Evolutionary conservation across 2,113 vertebrate genomes (phyloP), one percentile per base, ranked within the genome.

Genomic region (Lontra canadensis): DNA sequence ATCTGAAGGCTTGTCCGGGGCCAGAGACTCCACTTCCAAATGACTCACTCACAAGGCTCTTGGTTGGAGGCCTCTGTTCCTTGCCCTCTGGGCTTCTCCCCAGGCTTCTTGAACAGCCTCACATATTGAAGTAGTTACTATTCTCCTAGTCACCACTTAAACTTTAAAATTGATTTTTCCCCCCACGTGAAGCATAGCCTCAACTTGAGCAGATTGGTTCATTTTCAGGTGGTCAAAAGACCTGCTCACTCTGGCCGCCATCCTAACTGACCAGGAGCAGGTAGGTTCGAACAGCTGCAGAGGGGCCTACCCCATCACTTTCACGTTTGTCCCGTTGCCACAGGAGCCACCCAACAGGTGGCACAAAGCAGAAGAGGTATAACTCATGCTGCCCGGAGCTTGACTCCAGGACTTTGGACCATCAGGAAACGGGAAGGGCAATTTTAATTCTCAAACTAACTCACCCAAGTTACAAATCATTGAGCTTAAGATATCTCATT

Each of bases 391-490:
- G 49, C 20, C 79, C 36, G 1, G 29, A 67, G 44, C 65, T 71
- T 87, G 74, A 67, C 25, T 14, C 71, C 82, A 39, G 49, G 61
- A 21, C 83, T 55, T 21, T 49, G 79, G 86, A 79, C 44, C 3
- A 1, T 29, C 47, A 55, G 92, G 44, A 61, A 73, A 49, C 21
- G 44, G n/a, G 18, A 83, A 61, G 59, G 57, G 31, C 10, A 15
- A 20, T 82, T 90, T 90, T 85, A 39, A 39, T 78, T 87, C 57
- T 91, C 94, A 94, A 36, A 95, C 47, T 76, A 21, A 91, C 71
- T 95, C 42, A 57, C 52, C 31, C 10, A 61, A 44, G 10, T 42
- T 52, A 36, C 42, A 20, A 59, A n/a, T 65, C 76, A 34, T 7
- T n/a, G 26, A 80, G 7, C 23, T 49, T 63, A 36, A 79, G 44